These are phyloP conservation scores for Vireo altiloquus DNA, from an alignment of 2,113 vertebrate genomes.

Conservation along the genomic window DNA sequence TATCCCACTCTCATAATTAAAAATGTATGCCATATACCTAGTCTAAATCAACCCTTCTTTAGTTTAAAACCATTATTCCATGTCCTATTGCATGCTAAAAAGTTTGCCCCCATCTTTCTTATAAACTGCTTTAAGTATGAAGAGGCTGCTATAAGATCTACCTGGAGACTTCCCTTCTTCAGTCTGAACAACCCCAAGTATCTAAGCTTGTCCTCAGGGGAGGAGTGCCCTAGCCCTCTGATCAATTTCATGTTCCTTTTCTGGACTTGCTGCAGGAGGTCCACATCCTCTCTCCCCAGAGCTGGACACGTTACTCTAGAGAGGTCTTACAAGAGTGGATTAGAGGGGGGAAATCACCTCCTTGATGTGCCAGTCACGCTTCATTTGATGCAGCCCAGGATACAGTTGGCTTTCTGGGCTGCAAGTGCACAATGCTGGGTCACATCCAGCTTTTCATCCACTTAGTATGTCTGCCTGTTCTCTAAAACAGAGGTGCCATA, in stretches of 20 bases:
- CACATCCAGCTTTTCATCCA: background rate
- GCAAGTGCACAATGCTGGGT: background rate
- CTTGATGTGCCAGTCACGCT: rapidly evolving
- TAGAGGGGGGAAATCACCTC: background rate
- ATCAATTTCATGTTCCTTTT: background rate
- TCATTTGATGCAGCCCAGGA: background rate
- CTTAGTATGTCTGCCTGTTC: background rate
- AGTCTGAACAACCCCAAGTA: background rate
- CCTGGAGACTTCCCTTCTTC: background rate
- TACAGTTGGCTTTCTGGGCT: background rate
- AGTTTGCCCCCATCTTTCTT: background rate
- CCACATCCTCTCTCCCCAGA: background rate
- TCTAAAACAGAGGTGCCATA: background rate
- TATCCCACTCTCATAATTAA: background rate
- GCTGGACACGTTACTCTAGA: no score
- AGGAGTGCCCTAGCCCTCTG: background rate
- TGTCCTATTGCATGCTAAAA: background rate
- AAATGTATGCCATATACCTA: background rate
- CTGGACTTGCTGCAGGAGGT: background rate
- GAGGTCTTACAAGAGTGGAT: background rate
- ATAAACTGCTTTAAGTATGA: background rate
- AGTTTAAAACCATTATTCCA: background rate
- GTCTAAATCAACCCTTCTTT: rapidly evolving
- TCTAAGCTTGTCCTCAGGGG: background rate
- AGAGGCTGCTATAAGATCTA: background rate